Percentiles rank a stretch among this genome's conserved stretches.
These are phyloP conservation scores for Leucophenga varia DNA, from an alignment of 1,140 invertebrate species.

Conservation along the genomic window DNA sequence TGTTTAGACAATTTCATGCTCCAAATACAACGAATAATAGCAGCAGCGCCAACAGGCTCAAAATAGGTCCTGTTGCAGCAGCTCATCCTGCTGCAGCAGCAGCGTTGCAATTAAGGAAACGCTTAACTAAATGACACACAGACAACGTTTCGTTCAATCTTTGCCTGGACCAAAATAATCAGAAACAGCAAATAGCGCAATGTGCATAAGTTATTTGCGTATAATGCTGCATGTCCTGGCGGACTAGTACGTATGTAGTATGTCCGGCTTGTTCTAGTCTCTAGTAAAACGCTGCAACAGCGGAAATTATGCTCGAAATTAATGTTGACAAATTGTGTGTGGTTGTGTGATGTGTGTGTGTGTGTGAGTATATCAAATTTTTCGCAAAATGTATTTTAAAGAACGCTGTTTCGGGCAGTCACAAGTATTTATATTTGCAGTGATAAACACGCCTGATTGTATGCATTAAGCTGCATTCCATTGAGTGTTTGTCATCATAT, in stretches of 20 bases:
- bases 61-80: conserved; percentile 18
- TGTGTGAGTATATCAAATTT: conserved; percentile 25
- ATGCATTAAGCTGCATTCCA: conserved; percentile 30
- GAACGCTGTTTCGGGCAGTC: conserved; percentile 18
- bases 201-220: too few relatives aligned
- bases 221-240: too few relatives aligned
- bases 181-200: too few relatives aligned
- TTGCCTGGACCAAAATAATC: too few relatives aligned
- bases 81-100: conserved; percentile 25
- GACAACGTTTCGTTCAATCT: too few relatives aligned
- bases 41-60: too few relatives aligned
- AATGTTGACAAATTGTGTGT: conserved; percentile 35
- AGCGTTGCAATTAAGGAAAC: conserved; percentile 37
- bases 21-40: too few relatives aligned
- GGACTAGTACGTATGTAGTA: too few relatives aligned
- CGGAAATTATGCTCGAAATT: conserved; percentile 28
- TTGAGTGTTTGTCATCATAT: conserved; percentile 2
- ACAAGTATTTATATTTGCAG: conserved; percentile 15
- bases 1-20: too few relatives aligned
- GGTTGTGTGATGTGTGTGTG: too few relatives aligned
- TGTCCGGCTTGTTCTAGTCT: too few relatives aligned
- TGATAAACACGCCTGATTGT: conserved; percentile 29
- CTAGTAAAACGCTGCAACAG: too few relatives aligned
- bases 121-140: conserved; percentile 35
- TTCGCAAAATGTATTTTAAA: conserved; percentile 28